These are phyloP conservation scores for Cantharis lateralis DNA, from an alignment of 2,888 invertebrate species.

Conservation along the genomic window DNA sequence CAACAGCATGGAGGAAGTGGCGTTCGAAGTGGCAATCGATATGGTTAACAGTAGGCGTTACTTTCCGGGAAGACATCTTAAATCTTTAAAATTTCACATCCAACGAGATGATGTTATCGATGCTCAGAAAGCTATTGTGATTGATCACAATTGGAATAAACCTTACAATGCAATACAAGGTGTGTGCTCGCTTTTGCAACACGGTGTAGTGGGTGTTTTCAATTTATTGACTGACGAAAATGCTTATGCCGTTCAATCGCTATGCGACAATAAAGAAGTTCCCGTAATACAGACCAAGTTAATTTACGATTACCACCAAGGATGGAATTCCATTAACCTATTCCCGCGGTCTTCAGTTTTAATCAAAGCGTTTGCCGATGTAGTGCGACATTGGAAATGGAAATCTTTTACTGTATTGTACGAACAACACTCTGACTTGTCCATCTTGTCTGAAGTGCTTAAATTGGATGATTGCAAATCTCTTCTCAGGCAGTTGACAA, in stretches of 20 bases:
- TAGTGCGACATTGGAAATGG: conserved; percentile 80
- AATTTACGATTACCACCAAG: conserved; percentile 56
- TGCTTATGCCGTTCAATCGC: conserved; percentile 66
- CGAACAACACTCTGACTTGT: conserved; percentile 63
- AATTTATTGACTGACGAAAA: conserved; percentile 61
- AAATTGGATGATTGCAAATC: conserved; percentile 52
- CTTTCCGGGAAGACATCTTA: conserved; percentile 11
- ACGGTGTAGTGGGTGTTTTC: conserved; percentile 64
- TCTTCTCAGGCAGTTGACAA: conserved; percentile 55
- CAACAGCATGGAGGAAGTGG: conserved; percentile 45
- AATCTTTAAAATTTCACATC: conserved; percentile 27
- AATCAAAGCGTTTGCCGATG: conserved; percentile 66
- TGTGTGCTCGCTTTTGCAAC: conserved; percentile 13
- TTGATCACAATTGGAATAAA: conserved; percentile 15
- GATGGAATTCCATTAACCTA: conserved; percentile 19
- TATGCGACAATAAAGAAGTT: conserved; percentile 69
- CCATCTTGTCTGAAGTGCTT: conserved; percentile 59
- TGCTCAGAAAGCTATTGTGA: conserved; percentile 12
- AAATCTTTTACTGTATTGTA: conserved; percentile 86
- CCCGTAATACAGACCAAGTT: conserved; percentile 66
- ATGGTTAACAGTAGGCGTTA: conserved; percentile 1
- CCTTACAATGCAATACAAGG: conserved; percentile 10
- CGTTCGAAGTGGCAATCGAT: conserved; percentile 35
- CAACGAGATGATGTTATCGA: conserved; percentile 33
- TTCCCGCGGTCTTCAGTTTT: conserved; percentile 28